A percentile compares a stretch with the other conserved stretches of the same genome.
These are phyloP conservation scores for Eretmocerus hayati DNA, from an alignment of 2,888 invertebrate species.

Conservation along the genomic window DNA sequence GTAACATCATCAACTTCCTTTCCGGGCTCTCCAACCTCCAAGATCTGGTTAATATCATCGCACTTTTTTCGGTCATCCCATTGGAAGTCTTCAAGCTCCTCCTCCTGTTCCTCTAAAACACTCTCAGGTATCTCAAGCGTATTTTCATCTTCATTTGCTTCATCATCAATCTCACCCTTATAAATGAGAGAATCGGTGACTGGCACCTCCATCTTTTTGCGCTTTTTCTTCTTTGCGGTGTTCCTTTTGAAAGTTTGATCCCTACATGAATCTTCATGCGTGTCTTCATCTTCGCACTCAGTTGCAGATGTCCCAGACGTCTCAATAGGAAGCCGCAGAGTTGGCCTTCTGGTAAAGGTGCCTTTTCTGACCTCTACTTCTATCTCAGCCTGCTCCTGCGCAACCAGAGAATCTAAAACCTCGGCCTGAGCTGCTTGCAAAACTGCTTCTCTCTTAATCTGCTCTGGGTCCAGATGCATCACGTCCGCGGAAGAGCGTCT, in stretches of 20 bases:
- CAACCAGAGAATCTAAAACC: conserved; percentile 40
- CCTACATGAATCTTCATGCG: conserved; percentile 7
- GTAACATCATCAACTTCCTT: neutral
- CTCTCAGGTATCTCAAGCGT: conserved; percentile 12
- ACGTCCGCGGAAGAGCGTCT: conserved; percentile 39
- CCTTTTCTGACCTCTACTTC: conserved; percentile 36
- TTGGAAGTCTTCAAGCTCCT: conserved; percentile 19
- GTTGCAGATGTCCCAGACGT: conserved; percentile 20
- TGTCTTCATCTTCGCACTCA: conserved; percentile 23
- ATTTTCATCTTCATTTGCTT: conserved; percentile 1
- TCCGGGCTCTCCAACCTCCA: neutral
- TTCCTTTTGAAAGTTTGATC: conserved; percentile 6
- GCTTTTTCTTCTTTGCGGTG: conserved; percentile 27
- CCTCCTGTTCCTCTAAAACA: conserved; percentile 16
- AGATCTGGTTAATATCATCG: conserved; percentile 11
- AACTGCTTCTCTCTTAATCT: conserved; percentile 35
- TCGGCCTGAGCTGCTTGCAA: conserved; percentile 42
- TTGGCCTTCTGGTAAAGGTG: conserved; percentile 28
- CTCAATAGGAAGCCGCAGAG: conserved; percentile 8
- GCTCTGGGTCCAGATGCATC: conserved; percentile 35
- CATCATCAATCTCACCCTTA: too few species aligned
- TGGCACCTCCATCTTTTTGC: conserved; percentile 25
- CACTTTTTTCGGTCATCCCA: conserved; percentile 14
- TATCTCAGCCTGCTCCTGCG: conserved; percentile 42
- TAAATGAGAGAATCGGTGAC: too few species aligned